Percentiles rank a stretch among this genome's conserved stretches.
These are phyloP conservation scores for Meteorus sp. DNA, from an alignment of 1,140 invertebrate species.

Conservation along the genomic window DNA sequence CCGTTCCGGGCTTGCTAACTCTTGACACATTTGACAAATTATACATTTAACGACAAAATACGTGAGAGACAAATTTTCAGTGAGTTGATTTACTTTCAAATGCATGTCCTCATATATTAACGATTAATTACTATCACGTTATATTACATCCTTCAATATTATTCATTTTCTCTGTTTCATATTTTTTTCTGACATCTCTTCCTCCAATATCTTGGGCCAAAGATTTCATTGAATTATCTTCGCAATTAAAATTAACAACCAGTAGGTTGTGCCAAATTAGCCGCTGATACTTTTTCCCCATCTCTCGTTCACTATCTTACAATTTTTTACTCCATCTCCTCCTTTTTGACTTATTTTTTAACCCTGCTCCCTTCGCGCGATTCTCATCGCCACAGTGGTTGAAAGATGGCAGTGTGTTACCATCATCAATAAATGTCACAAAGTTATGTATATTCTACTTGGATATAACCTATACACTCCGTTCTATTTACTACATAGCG, in stretches of 20 bases:
- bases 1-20: background rate
- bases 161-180: too few relatives aligned
- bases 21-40: conserved; percentile 30
- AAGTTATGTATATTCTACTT: conserved; percentile 39
- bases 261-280: conserved; percentile 54
- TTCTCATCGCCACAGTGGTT: conserved; percentile 36
- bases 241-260: conserved; percentile 57
- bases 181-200: too few relatives aligned
- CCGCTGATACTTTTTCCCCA: conserved; percentile 41
- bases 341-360: conserved; percentile 8
- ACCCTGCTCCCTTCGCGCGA: background rate
- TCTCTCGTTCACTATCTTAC: conserved; percentile 11
- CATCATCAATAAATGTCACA: conserved; percentile 58
- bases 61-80: too few relatives aligned
- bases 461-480: too few relatives aligned
- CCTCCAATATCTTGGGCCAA: too few relatives aligned
- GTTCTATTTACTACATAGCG: conserved; percentile 43
- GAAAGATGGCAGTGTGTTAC: conserved; percentile 52
- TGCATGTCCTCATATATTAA: too few relatives aligned
- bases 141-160: too few relatives aligned
- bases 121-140: too few relatives aligned
- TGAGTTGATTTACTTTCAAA: too few relatives aligned
- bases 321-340: conserved; percentile 9
- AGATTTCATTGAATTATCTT: conserved; percentile 48
- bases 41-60: conserved; percentile 16